Conservation (phyloP, 2,797 vertebrate species). For the Darevskia mixta region DNA sequence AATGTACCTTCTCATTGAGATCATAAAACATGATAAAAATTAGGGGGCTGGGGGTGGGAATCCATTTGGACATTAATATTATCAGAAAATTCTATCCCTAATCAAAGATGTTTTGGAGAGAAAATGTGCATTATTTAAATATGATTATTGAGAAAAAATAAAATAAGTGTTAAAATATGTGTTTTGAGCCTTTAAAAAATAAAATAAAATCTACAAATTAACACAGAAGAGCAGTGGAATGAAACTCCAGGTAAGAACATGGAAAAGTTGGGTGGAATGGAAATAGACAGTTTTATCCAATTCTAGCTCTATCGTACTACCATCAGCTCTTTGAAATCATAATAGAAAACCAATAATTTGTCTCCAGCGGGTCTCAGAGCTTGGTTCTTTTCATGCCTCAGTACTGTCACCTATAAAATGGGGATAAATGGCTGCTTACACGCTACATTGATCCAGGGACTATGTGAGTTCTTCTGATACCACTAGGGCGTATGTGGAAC, state of each 20-base stretch:
- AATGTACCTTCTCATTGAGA: no score
- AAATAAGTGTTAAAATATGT: no score
- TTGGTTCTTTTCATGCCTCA: neutral
- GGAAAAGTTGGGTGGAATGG: neutral
- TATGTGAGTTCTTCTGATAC: neutral
- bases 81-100: no score
- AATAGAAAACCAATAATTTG: neutral
- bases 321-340: neutral
- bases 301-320: neutral
- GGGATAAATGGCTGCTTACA: conserved; percentile 25
- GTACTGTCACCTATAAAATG: conserved; percentile 10
- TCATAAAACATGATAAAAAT: no score
- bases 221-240: neutral
- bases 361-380: neutral
- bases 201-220: no score
- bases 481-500: conserved; percentile 10
- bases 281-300: neutral
- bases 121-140: no score
- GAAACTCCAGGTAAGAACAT: neutral
- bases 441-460: conserved; percentile 1
- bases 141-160: no score
- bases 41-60: no score
- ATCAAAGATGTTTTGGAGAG: no score
- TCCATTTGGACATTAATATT: no score
- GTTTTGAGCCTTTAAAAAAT: no score